phyloP scores from a whole-genome alignment of 2,797 vertebrate species.

The Malacoctenus gilli region DNA sequence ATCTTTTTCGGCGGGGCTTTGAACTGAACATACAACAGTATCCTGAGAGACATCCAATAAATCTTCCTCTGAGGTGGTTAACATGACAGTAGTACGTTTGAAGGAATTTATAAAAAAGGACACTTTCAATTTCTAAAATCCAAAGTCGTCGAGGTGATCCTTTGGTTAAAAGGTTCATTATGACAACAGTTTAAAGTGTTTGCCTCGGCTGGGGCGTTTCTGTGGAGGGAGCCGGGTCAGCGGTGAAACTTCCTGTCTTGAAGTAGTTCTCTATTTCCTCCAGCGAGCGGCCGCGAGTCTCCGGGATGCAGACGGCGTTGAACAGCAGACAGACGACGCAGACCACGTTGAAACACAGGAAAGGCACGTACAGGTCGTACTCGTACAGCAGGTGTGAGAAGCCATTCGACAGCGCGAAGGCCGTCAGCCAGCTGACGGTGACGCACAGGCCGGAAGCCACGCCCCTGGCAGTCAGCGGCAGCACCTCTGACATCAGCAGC shows the following conservation, averaged over 20 bases:
- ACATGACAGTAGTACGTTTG: too few relatives aligned
- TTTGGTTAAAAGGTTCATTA: too few relatives aligned
- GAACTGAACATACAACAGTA: too few relatives aligned
- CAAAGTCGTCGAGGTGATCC: too few relatives aligned
- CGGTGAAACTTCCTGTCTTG: conserved; percentile 81
- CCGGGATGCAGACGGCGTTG: conserved; percentile 88
- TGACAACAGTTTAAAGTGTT: too few relatives aligned
- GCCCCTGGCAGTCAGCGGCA: conserved; percentile 89
- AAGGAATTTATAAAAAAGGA: too few relatives aligned
- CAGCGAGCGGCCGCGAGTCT: conserved; percentile 90
- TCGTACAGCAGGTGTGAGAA: conserved; percentile 83
- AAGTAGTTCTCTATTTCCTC: conserved; percentile 96
- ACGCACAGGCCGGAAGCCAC: conserved; percentile 92
- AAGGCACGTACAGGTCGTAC: conserved; percentile 86
- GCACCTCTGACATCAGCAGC: conserved; percentile 95
- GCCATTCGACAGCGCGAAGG: conserved; percentile 86
- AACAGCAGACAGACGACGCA: conserved; percentile 87
- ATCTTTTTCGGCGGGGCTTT: too few relatives aligned
- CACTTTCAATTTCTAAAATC: too few relatives aligned
- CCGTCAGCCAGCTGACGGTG: conserved; percentile 91
- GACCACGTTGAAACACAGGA: conserved; percentile 87
- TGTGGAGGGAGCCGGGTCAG: conserved; percentile 25
- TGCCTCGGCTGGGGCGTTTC: conserved; percentile 2
- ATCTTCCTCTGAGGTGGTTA: too few relatives aligned
- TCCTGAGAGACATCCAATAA: too few relatives aligned